Evolutionary conservation across 2,113 vertebrate genomes (phyloP), one percentile per base, ranked within the genome.

Genomic region (Pelusios castaneus): DNA sequence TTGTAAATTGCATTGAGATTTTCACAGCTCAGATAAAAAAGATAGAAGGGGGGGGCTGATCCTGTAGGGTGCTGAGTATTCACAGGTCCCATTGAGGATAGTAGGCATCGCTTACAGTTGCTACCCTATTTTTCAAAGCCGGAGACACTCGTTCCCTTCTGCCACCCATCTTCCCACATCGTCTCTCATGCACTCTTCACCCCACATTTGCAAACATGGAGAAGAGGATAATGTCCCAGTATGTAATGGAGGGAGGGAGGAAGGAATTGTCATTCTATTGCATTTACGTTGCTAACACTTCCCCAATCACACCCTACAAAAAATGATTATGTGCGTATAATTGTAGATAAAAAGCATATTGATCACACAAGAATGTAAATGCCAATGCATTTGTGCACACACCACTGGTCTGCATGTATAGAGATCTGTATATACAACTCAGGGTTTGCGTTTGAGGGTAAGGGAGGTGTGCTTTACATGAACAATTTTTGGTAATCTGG

Each of bases 401-500:
- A 10, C 41, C 45, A 11, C 25, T 27, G 43, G 41, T 45, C 22
- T 27, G 41, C 43, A 24, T 12, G 43, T 6, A 73, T 1, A 0
- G 14, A 4, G 52, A 6, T 49, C 31, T 5, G 81, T 90, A 85
- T 75, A 55, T 2, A 70, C 70, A 55, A 1, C 21, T 73, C 82
- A 75, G 5, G 12, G 1, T 2, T 90, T 87, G 19, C 10, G 78
- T 89, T 11, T 17, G 12, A 56, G 11, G 87, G 10, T 5, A 86
- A 34, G 77, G 4, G 84, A 82, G 2, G 21, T 67, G 79, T 5
- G n/a, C 13, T 13, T 82, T 78, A 8, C 63, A 14, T 31, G 82
- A 88, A 95, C 58, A 67, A 73, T 58, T 73, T 84, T 91, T 76
- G 73, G 31, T 70, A 79, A 81, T 87, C 84, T 87, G 8, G 47